A percentile compares a stretch with the other conserved stretches of the same genome.
These are phyloP conservation scores for Sorex fumeus DNA, from an alignment of 2,113 vertebrate species.

Conservation along the genomic window DNA sequence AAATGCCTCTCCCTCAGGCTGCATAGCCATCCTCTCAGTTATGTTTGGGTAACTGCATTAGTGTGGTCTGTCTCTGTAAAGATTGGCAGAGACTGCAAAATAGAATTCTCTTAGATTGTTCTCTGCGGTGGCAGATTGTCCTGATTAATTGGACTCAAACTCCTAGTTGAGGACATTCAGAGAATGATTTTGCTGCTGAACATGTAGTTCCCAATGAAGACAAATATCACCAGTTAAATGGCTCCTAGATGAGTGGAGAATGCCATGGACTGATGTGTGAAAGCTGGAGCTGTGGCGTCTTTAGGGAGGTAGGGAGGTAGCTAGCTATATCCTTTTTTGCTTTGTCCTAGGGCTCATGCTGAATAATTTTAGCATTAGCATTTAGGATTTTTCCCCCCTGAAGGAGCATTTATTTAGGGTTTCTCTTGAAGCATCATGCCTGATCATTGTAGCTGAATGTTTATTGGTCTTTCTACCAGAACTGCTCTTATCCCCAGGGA, in stretches of 20 bases:
- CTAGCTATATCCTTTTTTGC: not conserved
- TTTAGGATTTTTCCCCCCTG: constrained; percentile 54
- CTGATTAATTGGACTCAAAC: constrained; percentile 56
- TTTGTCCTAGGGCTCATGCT: not conserved
- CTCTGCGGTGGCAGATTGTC: not conserved
- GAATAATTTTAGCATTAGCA: not conserved
- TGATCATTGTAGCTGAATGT: constrained; percentile 14
- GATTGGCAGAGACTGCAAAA: not conserved
- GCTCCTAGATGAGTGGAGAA: not conserved
- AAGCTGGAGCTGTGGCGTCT: not conserved
- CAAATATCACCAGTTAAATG: constrained; percentile 16
- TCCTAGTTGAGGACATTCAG: constrained; percentile 54
- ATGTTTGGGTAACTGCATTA: constrained; percentile 42
- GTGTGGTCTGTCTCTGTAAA: not conserved
- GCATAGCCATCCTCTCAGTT: not conserved
- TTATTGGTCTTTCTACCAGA: not conserved
- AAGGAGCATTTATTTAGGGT: constrained; percentile 11
- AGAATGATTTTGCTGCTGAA: constrained; percentile 25
- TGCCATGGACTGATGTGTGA: not conserved
- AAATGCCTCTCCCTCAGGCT: constrained; percentile 65
- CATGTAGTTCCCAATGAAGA: constrained; percentile 57
- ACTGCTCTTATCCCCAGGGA: constrained; percentile 47
- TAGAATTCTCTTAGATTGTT: not conserved
- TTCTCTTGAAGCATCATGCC: constrained; percentile 25
- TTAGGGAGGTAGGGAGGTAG: not conserved